Base-by-base conservation (phyloP, 2,797 vertebrate species). In the Pteronotus mesoamericanus region DNA sequence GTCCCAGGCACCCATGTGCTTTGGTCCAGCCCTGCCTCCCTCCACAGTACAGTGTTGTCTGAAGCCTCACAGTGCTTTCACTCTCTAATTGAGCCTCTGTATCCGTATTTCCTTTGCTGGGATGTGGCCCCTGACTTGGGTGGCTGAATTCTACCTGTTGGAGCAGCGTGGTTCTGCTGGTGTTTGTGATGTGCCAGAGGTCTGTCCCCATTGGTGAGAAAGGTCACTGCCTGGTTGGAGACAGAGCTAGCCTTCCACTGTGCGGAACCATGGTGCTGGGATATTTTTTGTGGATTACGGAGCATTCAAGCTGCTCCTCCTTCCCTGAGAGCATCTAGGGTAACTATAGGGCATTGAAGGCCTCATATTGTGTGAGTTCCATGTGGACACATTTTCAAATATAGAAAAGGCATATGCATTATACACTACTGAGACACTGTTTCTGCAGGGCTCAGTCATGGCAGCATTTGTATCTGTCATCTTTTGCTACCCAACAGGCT, bases 1-100 rank as follows among this genome's bases (percentile, higher is more conserved):
- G 57, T 24, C 44, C n/a, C 19, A 26, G 75, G 24, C 9, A 22
- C 18, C 18, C 0, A 1, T 0, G 1, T 19, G 8, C 37, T 16
- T 11, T 16, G 0, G 37, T 24, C 32, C 48, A 69, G 42, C 53
- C 64, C 39, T 44, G 14, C 32, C 57, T 4, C 6, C 9, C 34
- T 86, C n/a, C 46, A 18, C 53, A 71, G 6, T 9, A 29, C 37
- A 14, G n/a, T 39, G 22, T 8, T 29, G 6, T 37, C 44, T 19
- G 59, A 72, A 86, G 37, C 51, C 12, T 51, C 16, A 6, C 1
- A 2, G 19, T 7, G 6, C 22, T 68, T 57, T 12, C 14, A 9
- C 22, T 72, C 16, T 12, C 6, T 3, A 10, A 19, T n/a, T 7
- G 61, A 86, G 9, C 22, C 75, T 57, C 42, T 42, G 0, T 1